Percentiles rank a stretch among this genome's conserved stretches.
Conservation (phyloP, 92 coral and sea anemone species). For the Actinostola sp. region DNA sequence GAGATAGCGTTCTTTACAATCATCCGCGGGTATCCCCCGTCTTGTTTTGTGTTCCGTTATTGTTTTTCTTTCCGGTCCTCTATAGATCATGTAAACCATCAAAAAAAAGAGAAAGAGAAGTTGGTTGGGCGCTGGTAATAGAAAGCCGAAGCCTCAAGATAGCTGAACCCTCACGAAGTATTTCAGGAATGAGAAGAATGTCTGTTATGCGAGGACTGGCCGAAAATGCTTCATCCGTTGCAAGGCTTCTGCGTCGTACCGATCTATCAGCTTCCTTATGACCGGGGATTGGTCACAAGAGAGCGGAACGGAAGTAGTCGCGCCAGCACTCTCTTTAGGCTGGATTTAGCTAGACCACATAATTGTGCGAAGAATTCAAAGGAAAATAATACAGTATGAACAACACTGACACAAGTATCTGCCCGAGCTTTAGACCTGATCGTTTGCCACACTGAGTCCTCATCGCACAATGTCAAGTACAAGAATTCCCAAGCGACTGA, state of each 20-base stretch:
- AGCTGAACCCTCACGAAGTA: conserved; percentile 19
- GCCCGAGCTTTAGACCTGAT: conserved; percentile 18
- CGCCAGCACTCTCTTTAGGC: conserved; percentile 16
- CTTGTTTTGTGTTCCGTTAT: no score
- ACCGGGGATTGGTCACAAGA: conserved; percentile 27
- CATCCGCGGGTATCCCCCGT: conserved; percentile 20
- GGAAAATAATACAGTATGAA: conserved; percentile 6
- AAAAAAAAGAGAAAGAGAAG: conserved; percentile 45
- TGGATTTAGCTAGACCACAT: conserved; percentile 24
- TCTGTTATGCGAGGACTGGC: background rate
- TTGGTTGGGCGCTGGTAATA: conserved; percentile 30
- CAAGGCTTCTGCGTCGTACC: background rate
- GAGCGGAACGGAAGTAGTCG: conserved; percentile 7
- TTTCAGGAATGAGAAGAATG: conserved; percentile 25
- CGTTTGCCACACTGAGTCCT: background rate
- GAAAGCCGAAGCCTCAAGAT: conserved; percentile 17
- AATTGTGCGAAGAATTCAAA: conserved; percentile 4
- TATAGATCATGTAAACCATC: conserved; percentile 17
- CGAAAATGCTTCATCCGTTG: background rate
- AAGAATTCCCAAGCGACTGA: conserved; percentile 50
- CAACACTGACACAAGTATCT: background rate
- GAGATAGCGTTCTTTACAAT: conserved; percentile 9
- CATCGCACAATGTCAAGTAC: background rate
- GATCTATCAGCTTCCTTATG: conserved; percentile 16
- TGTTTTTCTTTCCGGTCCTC: no score